Conservation (phyloP, 2,113 vertebrate species). For the Calyptomena viridis region DNA sequence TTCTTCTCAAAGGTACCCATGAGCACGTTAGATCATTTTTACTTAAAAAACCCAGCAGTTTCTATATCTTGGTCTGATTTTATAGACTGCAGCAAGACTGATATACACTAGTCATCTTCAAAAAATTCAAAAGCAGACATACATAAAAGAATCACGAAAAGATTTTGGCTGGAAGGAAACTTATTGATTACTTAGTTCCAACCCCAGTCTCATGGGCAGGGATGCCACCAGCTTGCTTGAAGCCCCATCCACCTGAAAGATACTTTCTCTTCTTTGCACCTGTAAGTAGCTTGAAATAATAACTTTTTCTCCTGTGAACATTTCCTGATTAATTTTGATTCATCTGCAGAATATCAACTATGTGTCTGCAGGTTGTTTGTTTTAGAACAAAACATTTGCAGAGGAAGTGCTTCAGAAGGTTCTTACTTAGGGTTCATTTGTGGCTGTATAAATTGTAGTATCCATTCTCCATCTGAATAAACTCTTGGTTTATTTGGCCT, state of each 20-base stretch:
- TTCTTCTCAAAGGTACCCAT: neutral
- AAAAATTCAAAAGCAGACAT: neutral
- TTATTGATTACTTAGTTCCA: neutral
- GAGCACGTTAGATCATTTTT: neutral
- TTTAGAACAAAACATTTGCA: neutral
- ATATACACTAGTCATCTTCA: neutral
- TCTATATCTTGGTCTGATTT: neutral
- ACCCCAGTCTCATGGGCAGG: neutral
- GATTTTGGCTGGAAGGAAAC: neutral
- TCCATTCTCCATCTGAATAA: neutral
- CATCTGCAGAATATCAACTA: neutral
- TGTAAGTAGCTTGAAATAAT: neutral
- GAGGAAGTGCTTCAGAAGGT: neutral
- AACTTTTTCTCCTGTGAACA: neutral
- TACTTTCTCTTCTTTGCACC: neutral
- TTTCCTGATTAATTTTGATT: neutral
- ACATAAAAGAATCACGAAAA: neutral
- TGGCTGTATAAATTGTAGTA: neutral
- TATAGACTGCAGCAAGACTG: neutral
- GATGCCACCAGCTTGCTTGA: neutral
- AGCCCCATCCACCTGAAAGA: neutral
- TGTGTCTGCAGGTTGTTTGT: neutral
- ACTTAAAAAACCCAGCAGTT: neutral
- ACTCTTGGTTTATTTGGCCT: neutral
- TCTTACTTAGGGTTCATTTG: neutral